phyloP scores from a whole-genome alignment of 2,113 vertebrate species.

The Uropsilus gracilis region DNA sequence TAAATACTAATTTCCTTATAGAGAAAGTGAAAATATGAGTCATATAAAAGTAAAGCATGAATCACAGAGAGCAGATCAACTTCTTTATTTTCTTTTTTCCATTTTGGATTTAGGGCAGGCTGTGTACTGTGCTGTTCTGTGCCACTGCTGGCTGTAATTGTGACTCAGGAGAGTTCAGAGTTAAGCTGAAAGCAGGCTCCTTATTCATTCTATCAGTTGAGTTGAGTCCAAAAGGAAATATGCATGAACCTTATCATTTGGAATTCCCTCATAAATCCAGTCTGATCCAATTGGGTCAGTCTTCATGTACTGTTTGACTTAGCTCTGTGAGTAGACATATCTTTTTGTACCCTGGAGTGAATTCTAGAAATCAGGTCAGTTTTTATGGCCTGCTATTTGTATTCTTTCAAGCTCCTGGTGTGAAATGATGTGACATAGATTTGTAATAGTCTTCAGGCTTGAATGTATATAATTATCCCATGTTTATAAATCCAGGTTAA shows the following conservation, averaged over 20 bases:
- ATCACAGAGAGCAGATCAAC: not conserved
- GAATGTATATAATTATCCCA: constrained; percentile 66
- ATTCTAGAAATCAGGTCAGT: constrained; percentile 79
- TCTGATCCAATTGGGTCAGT: constrained; percentile 81
- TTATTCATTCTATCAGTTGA: constrained; percentile 73
- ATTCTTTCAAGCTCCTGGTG: constrained; percentile 74
- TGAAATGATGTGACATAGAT: constrained; percentile 33
- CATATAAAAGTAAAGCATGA: constrained; percentile 31
- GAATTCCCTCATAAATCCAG: constrained; percentile 81
- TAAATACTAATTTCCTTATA: not conserved
- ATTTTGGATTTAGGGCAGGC: constrained; percentile 63
- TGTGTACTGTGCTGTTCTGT: constrained; percentile 45
- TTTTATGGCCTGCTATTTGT: constrained; percentile 82
- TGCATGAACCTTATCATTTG: constrained; percentile 72
- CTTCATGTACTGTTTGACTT: constrained; percentile 68
- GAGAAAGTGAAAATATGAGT: constrained; percentile 42
- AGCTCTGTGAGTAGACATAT: constrained; percentile 72
- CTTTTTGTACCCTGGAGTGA: constrained; percentile 76
- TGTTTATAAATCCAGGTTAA: not conserved
- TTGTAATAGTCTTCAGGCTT: constrained; percentile 69
- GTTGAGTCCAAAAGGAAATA: constrained; percentile 77
- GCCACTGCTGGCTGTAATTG: constrained; percentile 60
- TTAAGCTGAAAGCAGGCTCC: constrained; percentile 74
- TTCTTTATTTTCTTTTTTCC: not conserved
- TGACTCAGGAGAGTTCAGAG: constrained; percentile 77